Evolutionary conservation across 2,113 vertebrate genomes (phyloP).

Genomic region (Peromyscus leucopus): DNA sequence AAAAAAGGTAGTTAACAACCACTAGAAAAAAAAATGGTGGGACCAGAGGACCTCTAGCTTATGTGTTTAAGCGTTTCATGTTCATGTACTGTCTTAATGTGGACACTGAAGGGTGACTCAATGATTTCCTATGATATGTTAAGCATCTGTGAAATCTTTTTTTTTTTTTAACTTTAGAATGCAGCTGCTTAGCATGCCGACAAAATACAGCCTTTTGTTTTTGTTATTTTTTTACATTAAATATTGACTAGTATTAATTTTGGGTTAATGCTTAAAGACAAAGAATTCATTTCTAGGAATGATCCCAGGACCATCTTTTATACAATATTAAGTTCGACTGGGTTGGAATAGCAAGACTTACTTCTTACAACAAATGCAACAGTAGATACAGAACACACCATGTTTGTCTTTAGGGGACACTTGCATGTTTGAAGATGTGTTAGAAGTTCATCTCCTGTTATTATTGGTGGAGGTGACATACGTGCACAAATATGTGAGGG

Average conservation of each 20-base stretch:
- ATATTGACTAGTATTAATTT: background rate
- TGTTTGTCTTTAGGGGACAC: background rate
- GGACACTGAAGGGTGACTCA: background rate
- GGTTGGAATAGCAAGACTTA: background rate
- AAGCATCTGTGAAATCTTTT: background rate
- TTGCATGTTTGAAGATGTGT: background rate
- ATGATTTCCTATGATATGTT: background rate
- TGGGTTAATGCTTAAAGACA: background rate
- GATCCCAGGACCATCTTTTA: rapidly evolving
- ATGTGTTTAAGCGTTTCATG: background rate
- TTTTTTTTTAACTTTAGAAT: background rate
- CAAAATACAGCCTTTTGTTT: background rate
- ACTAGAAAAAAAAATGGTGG: background rate
- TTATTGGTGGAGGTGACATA: background rate
- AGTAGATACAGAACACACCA: background rate
- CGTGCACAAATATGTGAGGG: rapidly evolving
- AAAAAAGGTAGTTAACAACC: background rate
- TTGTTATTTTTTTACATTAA: background rate
- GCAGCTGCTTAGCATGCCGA: background rate
- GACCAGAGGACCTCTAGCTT: background rate
- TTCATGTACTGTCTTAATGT: background rate
- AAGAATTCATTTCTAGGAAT: background rate
- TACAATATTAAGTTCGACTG: background rate
- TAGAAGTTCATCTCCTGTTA: background rate
- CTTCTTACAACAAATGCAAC: background rate